phyloP scores from a whole-genome alignment of 2,797 vertebrate species.

The Sebastes diaconus region DNA sequence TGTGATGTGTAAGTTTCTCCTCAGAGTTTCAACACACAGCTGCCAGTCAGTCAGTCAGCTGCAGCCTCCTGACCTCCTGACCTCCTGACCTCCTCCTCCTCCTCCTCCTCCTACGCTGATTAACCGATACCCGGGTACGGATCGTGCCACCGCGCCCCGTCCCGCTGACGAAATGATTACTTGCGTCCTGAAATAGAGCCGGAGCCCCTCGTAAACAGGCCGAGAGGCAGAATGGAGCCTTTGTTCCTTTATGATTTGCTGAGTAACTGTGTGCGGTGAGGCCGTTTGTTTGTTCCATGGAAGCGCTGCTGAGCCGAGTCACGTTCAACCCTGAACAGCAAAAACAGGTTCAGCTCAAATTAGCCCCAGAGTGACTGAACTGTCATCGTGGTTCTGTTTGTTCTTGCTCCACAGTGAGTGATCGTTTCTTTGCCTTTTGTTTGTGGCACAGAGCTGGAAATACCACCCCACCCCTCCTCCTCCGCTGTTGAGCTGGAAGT shows the following conservation, averaged over 20 bases:
- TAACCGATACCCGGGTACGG: background rate
- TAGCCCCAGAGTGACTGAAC: constrained; percentile 11
- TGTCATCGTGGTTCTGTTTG: background rate
- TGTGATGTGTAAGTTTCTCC: background rate
- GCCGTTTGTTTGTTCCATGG: background rate
- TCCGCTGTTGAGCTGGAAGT: background rate
- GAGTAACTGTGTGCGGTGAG: constrained; percentile 22
- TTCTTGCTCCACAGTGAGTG: background rate
- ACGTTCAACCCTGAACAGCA: background rate
- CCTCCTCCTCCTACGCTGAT: background rate
- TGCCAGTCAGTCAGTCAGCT: constrained; percentile 13
- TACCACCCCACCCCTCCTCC: background rate
- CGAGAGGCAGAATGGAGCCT: background rate
- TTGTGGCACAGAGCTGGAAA: constrained; percentile 12
- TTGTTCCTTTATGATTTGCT: constrained; percentile 42
- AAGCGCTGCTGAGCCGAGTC: background rate
- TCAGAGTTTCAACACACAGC: constrained; percentile 9
- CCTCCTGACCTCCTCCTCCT: background rate
- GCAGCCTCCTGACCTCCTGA: background rate
- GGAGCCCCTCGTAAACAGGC: background rate
- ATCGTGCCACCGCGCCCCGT: background rate
- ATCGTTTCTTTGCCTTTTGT: background rate
- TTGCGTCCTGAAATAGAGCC: constrained; percentile 1
- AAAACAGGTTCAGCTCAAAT: constrained; percentile 20
- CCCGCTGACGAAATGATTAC: background rate